A percentile compares a stretch with the other conserved stretches of the same genome.
Evolutionary conservation across 2,113 vertebrate genomes (phyloP).

Genomic region (Sturnus vulgaris): DNA sequence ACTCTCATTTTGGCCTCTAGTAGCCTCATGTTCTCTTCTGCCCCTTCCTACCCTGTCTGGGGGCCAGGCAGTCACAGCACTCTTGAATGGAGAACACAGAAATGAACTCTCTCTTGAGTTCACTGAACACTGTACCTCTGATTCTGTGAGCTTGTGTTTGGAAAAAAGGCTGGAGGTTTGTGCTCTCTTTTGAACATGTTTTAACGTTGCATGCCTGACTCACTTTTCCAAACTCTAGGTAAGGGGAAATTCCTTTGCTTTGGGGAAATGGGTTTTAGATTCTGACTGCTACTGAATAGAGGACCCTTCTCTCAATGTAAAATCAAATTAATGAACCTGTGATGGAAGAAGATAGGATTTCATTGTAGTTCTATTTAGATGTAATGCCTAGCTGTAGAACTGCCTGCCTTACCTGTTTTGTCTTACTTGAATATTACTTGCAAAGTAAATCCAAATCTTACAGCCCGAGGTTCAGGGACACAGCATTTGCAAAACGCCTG

Average conservation of each 20-base stretch:
- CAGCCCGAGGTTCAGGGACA: background rate
- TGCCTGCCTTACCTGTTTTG: background rate
- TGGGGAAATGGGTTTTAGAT: background rate
- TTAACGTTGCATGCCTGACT: accelerated
- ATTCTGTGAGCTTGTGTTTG: background rate
- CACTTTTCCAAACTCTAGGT: background rate
- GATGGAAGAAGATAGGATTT: background rate
- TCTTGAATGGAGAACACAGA: accelerated
- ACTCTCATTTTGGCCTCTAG: background rate
- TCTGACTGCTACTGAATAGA: background rate
- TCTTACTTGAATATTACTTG: background rate
- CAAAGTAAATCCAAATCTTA: background rate
- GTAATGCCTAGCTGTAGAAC: background rate
- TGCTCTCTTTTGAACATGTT: background rate
- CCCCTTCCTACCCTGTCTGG: background rate
- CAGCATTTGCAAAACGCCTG: background rate
- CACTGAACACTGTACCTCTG: background rate
- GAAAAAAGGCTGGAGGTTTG: background rate
- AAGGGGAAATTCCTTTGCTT: background rate
- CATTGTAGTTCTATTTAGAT: background rate
- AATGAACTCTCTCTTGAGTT: background rate
- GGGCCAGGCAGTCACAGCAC: accelerated
- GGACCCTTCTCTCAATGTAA: background rate
- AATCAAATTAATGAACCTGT: background rate
- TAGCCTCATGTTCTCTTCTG: background rate